A percentile compares a stretch with the other conserved stretches of the same genome.
Evolutionary conservation across 1,140 invertebrate genomes (phyloP).

Genomic region (Limonius californicus): DNA sequence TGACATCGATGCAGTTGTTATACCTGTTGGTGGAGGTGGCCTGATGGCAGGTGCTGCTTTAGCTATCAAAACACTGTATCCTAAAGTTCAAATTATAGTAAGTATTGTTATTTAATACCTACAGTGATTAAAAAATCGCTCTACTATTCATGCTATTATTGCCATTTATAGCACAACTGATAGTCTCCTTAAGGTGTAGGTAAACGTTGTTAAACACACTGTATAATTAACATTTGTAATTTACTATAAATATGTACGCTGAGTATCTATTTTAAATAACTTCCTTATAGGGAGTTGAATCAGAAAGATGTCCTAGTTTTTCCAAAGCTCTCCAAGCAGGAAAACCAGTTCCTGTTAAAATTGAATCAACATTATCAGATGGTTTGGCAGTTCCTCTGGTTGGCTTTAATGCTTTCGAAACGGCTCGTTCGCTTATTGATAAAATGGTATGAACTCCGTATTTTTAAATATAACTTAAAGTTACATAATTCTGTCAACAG

Average conservation of each 20-base stretch:
- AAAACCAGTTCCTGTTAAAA: slow-evolving; percentile 63
- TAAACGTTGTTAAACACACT: not conserved
- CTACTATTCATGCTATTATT: no score
- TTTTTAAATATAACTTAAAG: no score
- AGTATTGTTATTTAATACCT: no score
- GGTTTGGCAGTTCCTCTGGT: slow-evolving; percentile 87
- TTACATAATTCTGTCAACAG: no score
- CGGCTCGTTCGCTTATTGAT: slow-evolving; percentile 72
- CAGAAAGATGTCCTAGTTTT: slow-evolving; percentile 86
- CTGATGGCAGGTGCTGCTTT: slow-evolving; percentile 83
- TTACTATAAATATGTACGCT: no score
- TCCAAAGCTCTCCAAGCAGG: slow-evolving; percentile 66
- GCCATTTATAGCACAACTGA: no score
- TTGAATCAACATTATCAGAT: slow-evolving; percentile 81
- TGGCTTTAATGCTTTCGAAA: slow-evolving; percentile 83
- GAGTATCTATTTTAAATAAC: no score
- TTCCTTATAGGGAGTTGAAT: slow-evolving; percentile 83
- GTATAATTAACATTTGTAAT: not conserved
- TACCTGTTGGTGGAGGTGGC: slow-evolving; percentile 88
- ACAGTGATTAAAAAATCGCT: no score
- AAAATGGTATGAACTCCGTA: slow-evolving; percentile 81
- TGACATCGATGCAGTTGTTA: slow-evolving; percentile 70
- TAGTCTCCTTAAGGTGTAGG: no score
- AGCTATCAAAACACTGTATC: slow-evolving; percentile 80
- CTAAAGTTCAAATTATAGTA: slow-evolving; percentile 71